Evolutionary conservation across 2,888 invertebrate genomes (phyloP).

Genomic region (Habrosyne pyritoides): DNA sequence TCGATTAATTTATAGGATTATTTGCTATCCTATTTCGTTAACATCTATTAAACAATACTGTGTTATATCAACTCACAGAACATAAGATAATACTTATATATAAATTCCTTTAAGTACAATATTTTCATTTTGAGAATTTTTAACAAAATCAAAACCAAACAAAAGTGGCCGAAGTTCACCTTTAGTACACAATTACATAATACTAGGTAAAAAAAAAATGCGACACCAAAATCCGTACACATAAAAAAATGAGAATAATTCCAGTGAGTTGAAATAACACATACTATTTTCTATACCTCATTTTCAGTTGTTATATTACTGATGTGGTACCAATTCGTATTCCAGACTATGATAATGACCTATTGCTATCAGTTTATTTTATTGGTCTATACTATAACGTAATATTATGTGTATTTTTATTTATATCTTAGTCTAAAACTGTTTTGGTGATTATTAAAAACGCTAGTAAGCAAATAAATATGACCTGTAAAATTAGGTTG

Average conservation of each 20-base stretch:
- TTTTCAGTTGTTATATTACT: neutral
- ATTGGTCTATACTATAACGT: neutral
- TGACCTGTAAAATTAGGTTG: too few relatives aligned
- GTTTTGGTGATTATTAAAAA: too few relatives aligned
- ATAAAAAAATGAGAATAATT: neutral
- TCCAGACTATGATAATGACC: neutral
- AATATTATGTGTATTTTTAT: neutral
- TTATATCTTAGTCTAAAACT: neutral
- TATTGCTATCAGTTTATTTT: neutral
- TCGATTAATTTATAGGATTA: conserved; percentile 56
- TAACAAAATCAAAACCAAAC: too few relatives aligned
- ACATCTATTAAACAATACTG: neutral
- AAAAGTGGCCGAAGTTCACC: too few relatives aligned
- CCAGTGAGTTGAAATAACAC: neutral
- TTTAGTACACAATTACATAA: too few relatives aligned
- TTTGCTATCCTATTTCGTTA: conserved; percentile 30
- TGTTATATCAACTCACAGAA: neutral
- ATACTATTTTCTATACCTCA: neutral
- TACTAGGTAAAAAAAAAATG: too few relatives aligned
- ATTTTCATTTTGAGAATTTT: too few relatives aligned
- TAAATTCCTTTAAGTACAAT: too few relatives aligned
- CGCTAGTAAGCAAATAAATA: too few relatives aligned
- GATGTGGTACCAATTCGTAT: neutral
- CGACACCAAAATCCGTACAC: too few relatives aligned
- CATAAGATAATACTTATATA: neutral